Conservation (phyloP, 2,113 vertebrate species). For the Tragelaphus strepsiceros region DNA sequence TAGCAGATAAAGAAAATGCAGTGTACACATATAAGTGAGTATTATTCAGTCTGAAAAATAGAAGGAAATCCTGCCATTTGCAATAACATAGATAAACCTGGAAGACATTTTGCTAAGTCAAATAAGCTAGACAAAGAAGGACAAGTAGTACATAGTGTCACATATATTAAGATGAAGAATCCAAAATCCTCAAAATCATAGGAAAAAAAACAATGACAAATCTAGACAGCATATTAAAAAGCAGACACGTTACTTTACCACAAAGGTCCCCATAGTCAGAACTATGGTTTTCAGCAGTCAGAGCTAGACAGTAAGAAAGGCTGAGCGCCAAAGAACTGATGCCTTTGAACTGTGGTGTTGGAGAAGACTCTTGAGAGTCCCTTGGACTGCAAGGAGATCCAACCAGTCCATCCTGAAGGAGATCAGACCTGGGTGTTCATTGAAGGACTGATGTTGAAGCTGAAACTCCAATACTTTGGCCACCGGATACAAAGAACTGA, state of each 20-base stretch:
- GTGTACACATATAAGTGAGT: not conserved
- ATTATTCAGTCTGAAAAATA: not conserved
- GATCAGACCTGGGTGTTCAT: not conserved
- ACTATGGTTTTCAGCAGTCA: not conserved
- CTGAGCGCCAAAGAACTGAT: not conserved
- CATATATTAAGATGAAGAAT: not conserved
- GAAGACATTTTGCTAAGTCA: not conserved
- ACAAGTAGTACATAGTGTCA: not conserved
- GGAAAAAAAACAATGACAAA: not conserved
- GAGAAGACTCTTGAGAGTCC: not conserved
- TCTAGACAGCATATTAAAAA: not conserved
- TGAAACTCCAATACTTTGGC: not conserved
- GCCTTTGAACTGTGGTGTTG: not conserved
- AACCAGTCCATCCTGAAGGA: not conserved
- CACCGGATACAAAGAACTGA: not conserved
- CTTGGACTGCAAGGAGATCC: not conserved
- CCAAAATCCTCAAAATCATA: not conserved
- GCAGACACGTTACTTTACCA: not conserved
- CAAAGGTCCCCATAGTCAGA: not conserved
- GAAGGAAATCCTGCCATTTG: not conserved
- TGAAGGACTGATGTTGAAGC: not conserved
- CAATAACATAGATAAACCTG: not conserved
- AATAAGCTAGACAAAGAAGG: not conserved
- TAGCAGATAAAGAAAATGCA: not conserved
- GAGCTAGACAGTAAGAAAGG: not conserved